Conservation (phyloP, 2,797 vertebrate genomes). For the Chromobotia macracanthus region DNA sequence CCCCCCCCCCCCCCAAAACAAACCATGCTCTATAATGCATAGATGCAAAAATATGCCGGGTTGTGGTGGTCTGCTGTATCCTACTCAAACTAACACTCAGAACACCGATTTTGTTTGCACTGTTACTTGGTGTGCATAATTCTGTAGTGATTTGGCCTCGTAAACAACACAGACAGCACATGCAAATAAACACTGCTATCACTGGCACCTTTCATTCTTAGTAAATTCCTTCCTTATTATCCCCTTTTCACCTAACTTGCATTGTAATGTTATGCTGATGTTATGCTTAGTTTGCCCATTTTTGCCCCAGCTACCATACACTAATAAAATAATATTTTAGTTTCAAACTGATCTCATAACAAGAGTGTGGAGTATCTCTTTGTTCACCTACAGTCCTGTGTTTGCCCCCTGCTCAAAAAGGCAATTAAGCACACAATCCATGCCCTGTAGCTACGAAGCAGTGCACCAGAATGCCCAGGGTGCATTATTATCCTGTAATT, state of each 20-base stretch:
- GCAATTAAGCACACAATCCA: constrained; percentile 69
- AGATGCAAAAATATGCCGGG: too few relatives aligned
- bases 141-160: too few relatives aligned
- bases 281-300: too few relatives aligned
- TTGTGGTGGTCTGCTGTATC: not conserved
- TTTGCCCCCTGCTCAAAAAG: constrained; percentile 60
- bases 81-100: not conserved
- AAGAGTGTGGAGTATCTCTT: not conserved
- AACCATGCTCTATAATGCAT: too few relatives aligned
- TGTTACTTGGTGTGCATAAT: too few relatives aligned
- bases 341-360: constrained; percentile 9
- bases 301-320: not conserved
- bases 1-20: too few relatives aligned
- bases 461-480: constrained; percentile 76
- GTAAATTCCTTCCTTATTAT: not conserved
- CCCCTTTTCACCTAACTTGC: not conserved
- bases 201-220: too few relatives aligned
- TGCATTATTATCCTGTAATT: constrained; percentile 80
- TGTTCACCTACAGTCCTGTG: constrained; percentile 20
- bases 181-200: not conserved
- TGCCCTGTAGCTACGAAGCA: constrained; percentile 63
- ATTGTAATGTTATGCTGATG: not conserved
- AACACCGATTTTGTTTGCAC: too few relatives aligned
- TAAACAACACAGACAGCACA: too few relatives aligned
- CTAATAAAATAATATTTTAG: constrained; percentile 3